Evolutionary conservation across 2,113 vertebrate genomes (phyloP), one percentile per base, ranked within the genome.

Genomic region (Pseudonaja textilis): DNA sequence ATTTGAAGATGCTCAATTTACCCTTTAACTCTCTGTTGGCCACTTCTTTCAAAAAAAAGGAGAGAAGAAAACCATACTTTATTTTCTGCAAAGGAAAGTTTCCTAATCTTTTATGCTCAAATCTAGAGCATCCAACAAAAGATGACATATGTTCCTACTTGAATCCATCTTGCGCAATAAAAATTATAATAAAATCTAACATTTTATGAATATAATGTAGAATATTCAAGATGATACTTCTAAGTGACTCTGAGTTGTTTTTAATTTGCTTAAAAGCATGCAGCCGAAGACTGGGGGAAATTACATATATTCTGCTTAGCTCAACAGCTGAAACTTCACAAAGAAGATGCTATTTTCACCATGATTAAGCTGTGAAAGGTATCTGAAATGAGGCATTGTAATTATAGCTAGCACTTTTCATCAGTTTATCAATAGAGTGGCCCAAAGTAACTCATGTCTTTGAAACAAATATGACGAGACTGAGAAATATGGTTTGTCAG

Each of bases 321-420:
- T 95, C 93, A 93, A 90, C 92, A 93, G 88, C 92, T 93, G 90
- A 85, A 95, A 93, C 91, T 93, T 95, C 90, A 29, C 20, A 81
- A 12, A 89, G 92, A 89, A 91, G 90, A 91, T 95, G 88, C 34
- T 81, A 85, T 85, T 91, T 94, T 94, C 93, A 86, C 85, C 54
- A 90, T 92, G 69, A 93, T 69, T 0, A 87, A 86, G 74, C 10
- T 91, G 89, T 39, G 74, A 93, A 42, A 11, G 1, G 25, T 88
- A 85, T 93, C 86, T 93, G 88, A 92, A 93, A 92, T 20, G 2
- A 93, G 22, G 64, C 26, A 39, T 93, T 93, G 94, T 92, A 95
- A 94, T 93, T 89, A 92, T 42, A 55, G 7, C 0, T 93, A 57
- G 1, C 50, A 54, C 91, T 85, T 95, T 93, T 91, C 34, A 11